Percentiles rank a stretch among this genome's conserved stretches.
These are phyloP conservation scores for Solen grandis DNA, from an alignment of 1,140 invertebrate genomes.

Conservation along the genomic window DNA sequence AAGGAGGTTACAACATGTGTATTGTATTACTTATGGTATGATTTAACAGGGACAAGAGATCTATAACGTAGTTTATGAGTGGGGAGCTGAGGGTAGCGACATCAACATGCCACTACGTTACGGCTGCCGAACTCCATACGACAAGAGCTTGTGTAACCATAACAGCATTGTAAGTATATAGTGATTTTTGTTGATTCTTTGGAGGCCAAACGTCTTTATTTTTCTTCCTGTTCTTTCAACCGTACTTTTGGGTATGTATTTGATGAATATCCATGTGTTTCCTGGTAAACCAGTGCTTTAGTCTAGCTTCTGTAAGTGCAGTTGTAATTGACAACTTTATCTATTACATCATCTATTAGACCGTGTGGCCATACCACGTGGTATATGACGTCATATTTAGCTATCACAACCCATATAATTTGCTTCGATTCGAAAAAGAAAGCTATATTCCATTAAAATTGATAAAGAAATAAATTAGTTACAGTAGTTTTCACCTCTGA, in stretches of 20 bases:
- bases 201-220: not conserved
- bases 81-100: slow-evolving; percentile 50
- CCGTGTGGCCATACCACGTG: too few relatives aligned
- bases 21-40: too few relatives aligned
- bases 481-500: too few relatives aligned
- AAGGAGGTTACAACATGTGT: too few relatives aligned
- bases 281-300: not conserved
- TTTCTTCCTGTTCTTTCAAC: not conserved
- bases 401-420: too few relatives aligned
- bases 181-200: not conserved
- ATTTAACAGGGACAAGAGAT: slow-evolving; percentile 29
- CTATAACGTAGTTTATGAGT: slow-evolving; percentile 54
- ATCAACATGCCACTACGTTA: slow-evolving; percentile 17
- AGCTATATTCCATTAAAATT: too few relatives aligned
- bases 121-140: slow-evolving; percentile 55
- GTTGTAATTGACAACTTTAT: too few relatives aligned
- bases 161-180: slow-evolving; percentile 50
- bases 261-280: not conserved
- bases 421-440: too few relatives aligned
- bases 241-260: not conserved
- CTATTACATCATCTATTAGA: too few relatives aligned
- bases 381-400: too few relatives aligned
- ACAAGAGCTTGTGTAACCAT: slow-evolving; percentile 54
- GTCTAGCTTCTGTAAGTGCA: too few relatives aligned
- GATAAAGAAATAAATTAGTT: too few relatives aligned